Conservation (phyloP, 2,113 vertebrate species). For the Pelecanus crispus region DNA sequence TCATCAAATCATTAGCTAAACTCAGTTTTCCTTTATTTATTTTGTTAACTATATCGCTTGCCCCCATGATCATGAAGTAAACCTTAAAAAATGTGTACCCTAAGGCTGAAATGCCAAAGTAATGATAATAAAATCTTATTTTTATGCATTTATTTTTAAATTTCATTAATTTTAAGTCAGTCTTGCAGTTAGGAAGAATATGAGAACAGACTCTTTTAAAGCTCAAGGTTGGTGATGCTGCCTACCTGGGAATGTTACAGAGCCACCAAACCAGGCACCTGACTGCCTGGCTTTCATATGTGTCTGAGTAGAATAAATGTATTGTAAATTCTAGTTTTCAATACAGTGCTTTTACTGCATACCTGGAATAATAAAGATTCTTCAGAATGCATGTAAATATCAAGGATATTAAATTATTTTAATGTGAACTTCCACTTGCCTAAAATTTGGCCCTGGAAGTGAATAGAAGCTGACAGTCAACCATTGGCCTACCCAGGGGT, state of each 20-base stretch:
- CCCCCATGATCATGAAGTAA: neutral
- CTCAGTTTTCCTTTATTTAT: neutral
- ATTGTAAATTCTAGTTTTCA: neutral
- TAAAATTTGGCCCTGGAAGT: neutral
- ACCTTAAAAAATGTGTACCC: neutral
- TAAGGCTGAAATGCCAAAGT: neutral
- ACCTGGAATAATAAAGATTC: neutral
- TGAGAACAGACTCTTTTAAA: neutral
- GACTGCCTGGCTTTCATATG: neutral
- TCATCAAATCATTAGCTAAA: neutral
- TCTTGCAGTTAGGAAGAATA: neutral
- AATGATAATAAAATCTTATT: neutral
- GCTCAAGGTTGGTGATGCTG: neutral
- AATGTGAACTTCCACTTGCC: neutral
- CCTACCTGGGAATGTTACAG: neutral
- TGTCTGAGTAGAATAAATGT: neutral
- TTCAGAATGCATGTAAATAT: neutral
- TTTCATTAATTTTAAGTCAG: neutral
- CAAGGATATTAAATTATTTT: neutral
- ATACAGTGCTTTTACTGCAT: neutral
- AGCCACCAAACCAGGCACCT: neutral
- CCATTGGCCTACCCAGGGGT: neutral
- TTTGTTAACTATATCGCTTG: neutral
- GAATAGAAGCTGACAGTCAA: neutral
- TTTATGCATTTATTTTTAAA: neutral